Conservation (phyloP, 2,888 invertebrate species). For the Perizoma flavofasciatum region DNA sequence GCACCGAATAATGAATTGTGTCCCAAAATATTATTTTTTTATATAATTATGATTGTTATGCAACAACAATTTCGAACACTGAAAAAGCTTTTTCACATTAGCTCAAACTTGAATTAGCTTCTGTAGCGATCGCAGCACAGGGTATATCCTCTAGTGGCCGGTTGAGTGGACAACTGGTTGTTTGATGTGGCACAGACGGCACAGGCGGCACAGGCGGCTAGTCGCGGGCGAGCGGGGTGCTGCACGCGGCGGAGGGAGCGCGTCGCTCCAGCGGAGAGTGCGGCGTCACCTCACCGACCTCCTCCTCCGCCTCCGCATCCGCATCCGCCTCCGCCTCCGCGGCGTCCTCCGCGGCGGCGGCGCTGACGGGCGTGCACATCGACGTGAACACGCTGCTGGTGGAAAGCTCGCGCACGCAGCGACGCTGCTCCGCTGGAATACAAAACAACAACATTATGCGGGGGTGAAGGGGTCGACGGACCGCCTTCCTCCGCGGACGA, state of each 20-base stretch:
- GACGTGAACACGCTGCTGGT: constrained; percentile 69
- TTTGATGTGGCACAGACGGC: too few species aligned
- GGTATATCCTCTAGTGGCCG: too few species aligned
- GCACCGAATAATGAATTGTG: too few species aligned
- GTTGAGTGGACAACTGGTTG: too few species aligned
- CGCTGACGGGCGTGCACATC: constrained; percentile 50
- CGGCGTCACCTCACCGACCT: constrained; percentile 26
- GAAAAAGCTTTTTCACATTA: too few species aligned
- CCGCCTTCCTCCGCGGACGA: too few species aligned
- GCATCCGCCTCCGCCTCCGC: constrained; percentile 27
- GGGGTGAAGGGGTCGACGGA: too few species aligned
- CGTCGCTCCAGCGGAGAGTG: constrained; percentile 47
- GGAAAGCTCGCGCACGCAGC: constrained; percentile 75
- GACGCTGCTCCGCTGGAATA: constrained; percentile 75
- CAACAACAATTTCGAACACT: too few species aligned
- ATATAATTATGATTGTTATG: too few species aligned
- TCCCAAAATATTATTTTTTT: too few species aligned
- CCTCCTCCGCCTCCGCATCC: constrained; percentile 25
- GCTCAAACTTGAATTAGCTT: too few species aligned
- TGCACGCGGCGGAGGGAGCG: constrained; percentile 64
- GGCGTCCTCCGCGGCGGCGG: constrained; percentile 35
- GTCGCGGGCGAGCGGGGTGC: constrained; percentile 72
- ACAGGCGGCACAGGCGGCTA: constrained; percentile 40
- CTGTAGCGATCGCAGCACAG: too few species aligned
- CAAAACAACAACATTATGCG: background rate